Percentiles rank a stretch among this genome's conserved stretches.
These are phyloP conservation scores for Drosophila prosaltans DNA, from an alignment of 1,140 invertebrate genomes.

Conservation along the genomic window DNA sequence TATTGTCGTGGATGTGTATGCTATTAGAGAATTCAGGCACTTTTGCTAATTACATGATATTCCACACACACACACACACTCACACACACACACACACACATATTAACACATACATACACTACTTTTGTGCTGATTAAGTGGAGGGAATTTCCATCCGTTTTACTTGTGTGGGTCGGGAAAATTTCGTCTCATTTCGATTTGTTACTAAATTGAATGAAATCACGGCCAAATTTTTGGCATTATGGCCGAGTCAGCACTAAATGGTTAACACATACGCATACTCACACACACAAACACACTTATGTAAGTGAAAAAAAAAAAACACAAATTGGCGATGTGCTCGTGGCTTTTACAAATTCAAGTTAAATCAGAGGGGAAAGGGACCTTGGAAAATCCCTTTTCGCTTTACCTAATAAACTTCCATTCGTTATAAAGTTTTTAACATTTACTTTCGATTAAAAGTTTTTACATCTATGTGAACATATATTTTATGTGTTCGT, in stretches of 20 bases:
- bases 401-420: too few relatives aligned
- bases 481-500: not conserved
- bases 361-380: too few relatives aligned
- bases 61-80: conserved; percentile 10
- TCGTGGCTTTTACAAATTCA: not conserved
- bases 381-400: too few relatives aligned
- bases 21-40: conserved; percentile 29
- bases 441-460: too few relatives aligned
- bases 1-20: conserved; percentile 7
- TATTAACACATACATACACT: not conserved
- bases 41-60: conserved; percentile 60
- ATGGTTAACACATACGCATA: conserved; percentile 1
- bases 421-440: too few relatives aligned
- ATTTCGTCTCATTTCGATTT: conserved; percentile 18
- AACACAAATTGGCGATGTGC: not conserved
- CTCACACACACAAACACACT: conserved; percentile 8
- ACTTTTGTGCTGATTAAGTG: conserved; percentile 45
- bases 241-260: conserved; percentile 60
- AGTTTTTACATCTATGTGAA: too few relatives aligned
- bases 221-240: conserved; percentile 48
- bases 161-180: not conserved
- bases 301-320: not conserved
- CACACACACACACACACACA: conserved; percentile 24
- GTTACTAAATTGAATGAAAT: conserved; percentile 47
- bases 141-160: not conserved